Conservation (phyloP, 2,113 vertebrate species). For the Chaetodon auriga region DNA sequence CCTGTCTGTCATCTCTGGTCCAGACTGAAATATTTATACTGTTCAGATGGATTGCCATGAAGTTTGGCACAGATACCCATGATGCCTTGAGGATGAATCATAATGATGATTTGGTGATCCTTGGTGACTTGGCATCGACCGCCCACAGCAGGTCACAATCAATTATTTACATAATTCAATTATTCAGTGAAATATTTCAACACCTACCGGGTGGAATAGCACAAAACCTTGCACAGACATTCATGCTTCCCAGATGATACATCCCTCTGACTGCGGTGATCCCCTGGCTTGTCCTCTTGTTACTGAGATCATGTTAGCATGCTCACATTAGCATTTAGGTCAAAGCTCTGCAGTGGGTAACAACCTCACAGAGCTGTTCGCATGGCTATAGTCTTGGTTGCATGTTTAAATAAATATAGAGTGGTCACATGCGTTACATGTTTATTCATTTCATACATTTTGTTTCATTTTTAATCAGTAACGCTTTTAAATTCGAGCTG, state of each 20-base stretch:
- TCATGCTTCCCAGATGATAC: background rate
- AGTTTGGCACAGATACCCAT: background rate
- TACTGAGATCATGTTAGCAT: background rate
- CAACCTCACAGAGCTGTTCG: background rate
- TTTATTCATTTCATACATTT: background rate
- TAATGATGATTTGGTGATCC: background rate
- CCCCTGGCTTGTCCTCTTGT: background rate
- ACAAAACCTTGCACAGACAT: background rate
- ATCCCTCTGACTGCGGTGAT: background rate
- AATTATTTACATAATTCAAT: background rate
- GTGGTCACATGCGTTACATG: background rate
- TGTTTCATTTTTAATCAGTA: background rate
- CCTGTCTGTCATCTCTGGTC: background rate
- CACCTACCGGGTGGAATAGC: background rate
- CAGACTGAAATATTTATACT: background rate
- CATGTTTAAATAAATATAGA: background rate
- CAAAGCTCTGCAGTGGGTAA: background rate
- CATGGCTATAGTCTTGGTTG: background rate
- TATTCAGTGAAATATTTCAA: constrained; percentile 1
- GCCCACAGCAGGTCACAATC: background rate
- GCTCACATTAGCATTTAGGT: background rate
- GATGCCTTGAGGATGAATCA: background rate
- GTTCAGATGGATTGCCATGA: background rate
- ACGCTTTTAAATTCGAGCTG: background rate
- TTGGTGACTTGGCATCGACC: background rate